Evolutionary conservation across 2,113 vertebrate genomes (phyloP), one percentile per base, ranked within the genome.

Genomic region (Heterochromis multidens): DNA sequence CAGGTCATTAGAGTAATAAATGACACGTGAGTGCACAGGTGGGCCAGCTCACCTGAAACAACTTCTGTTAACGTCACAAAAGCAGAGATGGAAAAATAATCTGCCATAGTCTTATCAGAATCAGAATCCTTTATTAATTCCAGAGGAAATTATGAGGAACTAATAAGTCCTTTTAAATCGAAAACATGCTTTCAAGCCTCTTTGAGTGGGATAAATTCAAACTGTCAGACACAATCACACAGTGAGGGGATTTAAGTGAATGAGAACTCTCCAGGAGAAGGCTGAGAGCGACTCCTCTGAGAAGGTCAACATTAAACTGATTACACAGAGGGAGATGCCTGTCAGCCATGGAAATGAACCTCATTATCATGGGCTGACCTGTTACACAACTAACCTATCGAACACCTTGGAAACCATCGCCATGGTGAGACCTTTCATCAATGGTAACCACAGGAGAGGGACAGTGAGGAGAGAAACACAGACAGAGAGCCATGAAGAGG

Each of bases 361-460:
- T 81, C 80, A 91, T 94, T 91, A 93, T 72, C 91, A 92, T 91
- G 79, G 35, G 78, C 83, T 59, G 81, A 90, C 87, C 82, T 81
- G 84, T 91, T 94, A 93, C 91, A 78, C 57, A 95, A 93, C 90
- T 79, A 40, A 67, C 87, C 87, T 77, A 94, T 92, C 84, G 56
- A 89, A 91, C 88, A 89, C 89, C 93, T 77, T 93, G 90, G 94
- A 95, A 94, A 96, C 91, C 63, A 91, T 95, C 79, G 49, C 93
- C 93, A 92, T 95, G 94, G 95, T 92, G 93, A 74, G 70, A 90
- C 89, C 83, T 94, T 92, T 91, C 78, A 94, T 92, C 79, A 81
- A 86, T 58, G 72, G 95, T 94, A 90, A 94, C 95, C 87, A 93
- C 2, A 58, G 91, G 88, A 57, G 58, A 35, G 6, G 60, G 62